Evolutionary conservation across 2,113 vertebrate genomes (phyloP).

Genomic region (Psettodes erumei): DNA sequence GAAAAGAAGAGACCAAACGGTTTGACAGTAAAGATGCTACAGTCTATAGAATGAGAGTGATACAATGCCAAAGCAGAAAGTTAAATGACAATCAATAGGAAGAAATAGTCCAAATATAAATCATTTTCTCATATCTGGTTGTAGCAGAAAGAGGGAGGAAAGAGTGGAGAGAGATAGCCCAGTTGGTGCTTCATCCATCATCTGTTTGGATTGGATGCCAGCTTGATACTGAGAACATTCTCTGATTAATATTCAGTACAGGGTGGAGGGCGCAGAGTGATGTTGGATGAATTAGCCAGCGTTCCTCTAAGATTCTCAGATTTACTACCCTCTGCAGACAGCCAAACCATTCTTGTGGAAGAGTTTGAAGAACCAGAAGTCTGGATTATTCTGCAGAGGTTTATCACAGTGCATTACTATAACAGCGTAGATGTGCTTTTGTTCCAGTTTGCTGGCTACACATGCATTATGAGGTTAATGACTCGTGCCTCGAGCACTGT

Average conservation of each 20-base stretch:
- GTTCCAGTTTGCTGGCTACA: slow-evolving; percentile 32
- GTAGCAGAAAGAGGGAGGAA: slow-evolving; percentile 35
- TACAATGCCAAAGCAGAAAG: slow-evolving; percentile 14
- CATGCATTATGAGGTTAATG: slow-evolving; percentile 53
- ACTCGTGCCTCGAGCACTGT: slow-evolving; percentile 16
- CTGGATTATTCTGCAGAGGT: slow-evolving; percentile 33
- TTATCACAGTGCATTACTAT: background rate
- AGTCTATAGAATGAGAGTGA: slow-evolving; percentile 13
- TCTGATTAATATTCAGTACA: slow-evolving; percentile 78
- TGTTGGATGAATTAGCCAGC: slow-evolving; percentile 70
- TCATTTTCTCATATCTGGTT: slow-evolving; percentile 64
- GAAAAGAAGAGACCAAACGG: slow-evolving; percentile 6
- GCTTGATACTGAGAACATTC: slow-evolving; percentile 76
- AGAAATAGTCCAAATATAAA: slow-evolving; percentile 69
- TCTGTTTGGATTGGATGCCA: slow-evolving; percentile 75
- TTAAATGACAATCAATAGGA: slow-evolving; percentile 57
- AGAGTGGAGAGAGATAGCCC: slow-evolving; percentile 55
- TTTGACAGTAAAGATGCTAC: background rate
- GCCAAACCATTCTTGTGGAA: slow-evolving; percentile 22
- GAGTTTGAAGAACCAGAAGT: slow-evolving; percentile 24
- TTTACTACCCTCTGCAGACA: slow-evolving; percentile 31
- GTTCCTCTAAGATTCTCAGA: slow-evolving; percentile 58
- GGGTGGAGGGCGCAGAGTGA: slow-evolving; percentile 58
- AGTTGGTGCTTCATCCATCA: slow-evolving; percentile 77
- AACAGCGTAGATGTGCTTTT: slow-evolving; percentile 12